Evolutionary conservation across 2,888 invertebrate species (phyloP).

Genomic region (Copidosoma aretas): DNA sequence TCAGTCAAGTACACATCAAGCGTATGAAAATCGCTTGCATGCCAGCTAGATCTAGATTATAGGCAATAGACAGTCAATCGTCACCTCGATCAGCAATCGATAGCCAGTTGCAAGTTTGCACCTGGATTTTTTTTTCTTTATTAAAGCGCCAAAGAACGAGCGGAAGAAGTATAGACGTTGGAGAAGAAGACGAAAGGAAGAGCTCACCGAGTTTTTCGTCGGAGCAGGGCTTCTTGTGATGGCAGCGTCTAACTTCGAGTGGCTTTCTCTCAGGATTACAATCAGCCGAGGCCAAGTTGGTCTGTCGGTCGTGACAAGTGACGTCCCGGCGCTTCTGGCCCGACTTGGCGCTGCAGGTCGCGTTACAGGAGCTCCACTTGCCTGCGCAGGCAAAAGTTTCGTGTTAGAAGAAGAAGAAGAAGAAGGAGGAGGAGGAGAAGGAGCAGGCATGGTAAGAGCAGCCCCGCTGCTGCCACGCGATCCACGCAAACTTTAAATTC

Average conservation of each 20-base stretch:
- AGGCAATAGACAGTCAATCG: no score
- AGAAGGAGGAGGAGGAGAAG: no score
- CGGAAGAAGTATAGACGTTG: no score
- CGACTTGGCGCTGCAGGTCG: slow-evolving; percentile 51
- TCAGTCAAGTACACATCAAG: no score
- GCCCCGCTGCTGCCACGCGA: not conserved
- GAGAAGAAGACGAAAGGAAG: not conserved
- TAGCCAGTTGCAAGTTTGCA: no score
- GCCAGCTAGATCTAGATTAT: no score
- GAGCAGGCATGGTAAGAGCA: not conserved
- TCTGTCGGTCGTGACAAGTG: slow-evolving; percentile 53
- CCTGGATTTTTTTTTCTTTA: no score
- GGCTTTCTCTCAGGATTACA: slow-evolving; percentile 53
- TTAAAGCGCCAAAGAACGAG: no score
- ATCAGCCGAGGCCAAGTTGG: slow-evolving; percentile 50
- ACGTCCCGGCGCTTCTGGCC: slow-evolving; percentile 54
- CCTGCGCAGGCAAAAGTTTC: slow-evolving; percentile 41
- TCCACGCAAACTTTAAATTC: not conserved
- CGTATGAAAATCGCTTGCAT: no score
- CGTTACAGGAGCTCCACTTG: slow-evolving; percentile 56
- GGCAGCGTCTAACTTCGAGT: slow-evolving; percentile 53
- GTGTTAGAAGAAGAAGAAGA: not conserved
- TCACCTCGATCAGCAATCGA: no score
- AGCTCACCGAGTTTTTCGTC: slow-evolving; percentile 53
- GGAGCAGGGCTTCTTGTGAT: slow-evolving; percentile 52